Percentiles rank a stretch among this genome's conserved stretches.
phyloP scores from a whole-genome alignment of 2,888 invertebrate species.

The Phortica okadai region DNA sequence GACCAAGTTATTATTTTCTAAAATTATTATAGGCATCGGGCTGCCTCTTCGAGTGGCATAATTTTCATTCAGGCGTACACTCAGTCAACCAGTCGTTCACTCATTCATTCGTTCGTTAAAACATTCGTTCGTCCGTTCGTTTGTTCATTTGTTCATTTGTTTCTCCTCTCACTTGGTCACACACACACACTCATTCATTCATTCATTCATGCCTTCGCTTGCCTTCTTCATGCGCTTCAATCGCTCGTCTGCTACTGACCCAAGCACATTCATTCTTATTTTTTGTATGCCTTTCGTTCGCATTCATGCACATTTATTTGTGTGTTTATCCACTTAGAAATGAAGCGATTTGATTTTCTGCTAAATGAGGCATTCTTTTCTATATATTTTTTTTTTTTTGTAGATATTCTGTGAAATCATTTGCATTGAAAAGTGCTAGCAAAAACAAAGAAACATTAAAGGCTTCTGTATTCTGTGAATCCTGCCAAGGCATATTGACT shows the following conservation, averaged over 20 bases:
- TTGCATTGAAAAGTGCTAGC: conserved; percentile 59
- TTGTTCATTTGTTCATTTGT: too few species aligned
- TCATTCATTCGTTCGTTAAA: background rate
- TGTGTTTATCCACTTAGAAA: conserved; percentile 68
- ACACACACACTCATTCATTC: conserved; percentile 50
- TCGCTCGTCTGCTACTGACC: conserved; percentile 32
- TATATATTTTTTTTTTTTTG: conserved; percentile 38
- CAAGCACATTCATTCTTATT: conserved; percentile 40
- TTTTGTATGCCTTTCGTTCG: background rate
- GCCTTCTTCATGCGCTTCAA: background rate
- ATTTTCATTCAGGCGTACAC: conserved; percentile 62
- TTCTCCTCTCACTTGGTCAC: too few species aligned
- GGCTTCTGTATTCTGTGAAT: background rate
- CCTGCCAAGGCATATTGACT: background rate
- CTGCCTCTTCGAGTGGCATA: conserved; percentile 53
- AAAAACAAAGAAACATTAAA: background rate
- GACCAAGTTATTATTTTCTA: conserved; percentile 67
- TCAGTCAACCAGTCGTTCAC: background rate
- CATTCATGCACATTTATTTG: conserved; percentile 46
- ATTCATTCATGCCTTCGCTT: conserved; percentile 47
- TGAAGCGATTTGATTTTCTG: conserved; percentile 66
- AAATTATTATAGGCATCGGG: conserved; percentile 50
- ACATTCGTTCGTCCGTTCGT: conserved; percentile 37
- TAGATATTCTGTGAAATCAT: conserved; percentile 58
- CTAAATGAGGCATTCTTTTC: conserved; percentile 61